phyloP scores from a whole-genome alignment of 2,888 invertebrate species.

The Dermolepida albohirtum region DNA sequence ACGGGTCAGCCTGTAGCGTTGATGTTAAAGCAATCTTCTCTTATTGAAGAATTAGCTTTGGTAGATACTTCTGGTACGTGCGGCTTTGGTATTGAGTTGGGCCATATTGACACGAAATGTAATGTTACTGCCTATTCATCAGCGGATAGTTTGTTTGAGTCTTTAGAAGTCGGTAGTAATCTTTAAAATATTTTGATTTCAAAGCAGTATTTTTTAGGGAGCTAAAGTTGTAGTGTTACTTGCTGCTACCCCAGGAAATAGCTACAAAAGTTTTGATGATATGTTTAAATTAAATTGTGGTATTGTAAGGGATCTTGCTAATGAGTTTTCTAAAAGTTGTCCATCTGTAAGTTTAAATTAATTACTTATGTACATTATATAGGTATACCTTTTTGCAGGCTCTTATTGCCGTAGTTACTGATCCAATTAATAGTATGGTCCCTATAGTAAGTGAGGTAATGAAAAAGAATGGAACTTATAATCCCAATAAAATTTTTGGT shows the following conservation, averaged over 20 bases:
- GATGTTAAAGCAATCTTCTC: slow-evolving; percentile 70
- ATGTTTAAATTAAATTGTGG: slow-evolving; percentile 58
- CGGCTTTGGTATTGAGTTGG: slow-evolving; percentile 64
- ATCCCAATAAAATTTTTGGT: slow-evolving; percentile 77
- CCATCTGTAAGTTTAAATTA: slow-evolving; percentile 53
- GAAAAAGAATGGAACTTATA: slow-evolving; percentile 73
- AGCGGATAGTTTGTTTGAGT: slow-evolving; percentile 52
- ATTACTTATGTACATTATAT: not conserved
- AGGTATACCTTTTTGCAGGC: slow-evolving; percentile 58
- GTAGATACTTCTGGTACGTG: slow-evolving; percentile 66
- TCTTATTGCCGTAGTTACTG: slow-evolving; percentile 64
- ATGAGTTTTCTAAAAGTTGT: slow-evolving; percentile 52
- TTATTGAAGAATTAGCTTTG: slow-evolving; percentile 71
- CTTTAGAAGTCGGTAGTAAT: slow-evolving; percentile 3
- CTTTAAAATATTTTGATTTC: slow-evolving; percentile 11
- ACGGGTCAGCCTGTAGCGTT: slow-evolving; percentile 70
- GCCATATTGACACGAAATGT: slow-evolving; percentile 66
- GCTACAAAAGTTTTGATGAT: slow-evolving; percentile 50
- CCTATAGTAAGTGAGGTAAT: slow-evolving; percentile 77
- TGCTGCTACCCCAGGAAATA: slow-evolving; percentile 53
- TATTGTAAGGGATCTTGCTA: slow-evolving; percentile 56
- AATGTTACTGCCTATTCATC: slow-evolving; percentile 59
- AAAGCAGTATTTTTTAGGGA: slow-evolving; percentile 48
- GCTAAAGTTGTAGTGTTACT: slow-evolving; percentile 59
- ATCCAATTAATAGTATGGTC: slow-evolving; percentile 76